These are phyloP conservation scores for Fulica atra DNA, from an alignment of 2,113 vertebrate genomes.

Conservation along the genomic window DNA sequence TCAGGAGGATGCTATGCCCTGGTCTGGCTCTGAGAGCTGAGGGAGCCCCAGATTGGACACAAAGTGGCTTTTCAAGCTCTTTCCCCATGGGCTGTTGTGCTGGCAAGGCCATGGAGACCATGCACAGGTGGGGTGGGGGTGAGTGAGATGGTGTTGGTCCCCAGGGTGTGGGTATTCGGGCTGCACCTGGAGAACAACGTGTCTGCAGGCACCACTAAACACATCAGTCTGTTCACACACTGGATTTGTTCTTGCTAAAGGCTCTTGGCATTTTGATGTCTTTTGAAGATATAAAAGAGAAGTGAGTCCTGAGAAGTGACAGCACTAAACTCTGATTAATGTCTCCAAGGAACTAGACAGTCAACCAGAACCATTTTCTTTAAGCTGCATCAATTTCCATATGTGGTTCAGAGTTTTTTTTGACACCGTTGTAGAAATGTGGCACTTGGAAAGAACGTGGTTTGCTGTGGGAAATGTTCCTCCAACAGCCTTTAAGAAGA, in stretches of 20 bases:
- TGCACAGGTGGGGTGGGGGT: not conserved
- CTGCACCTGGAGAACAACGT: not conserved
- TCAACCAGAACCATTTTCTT: not conserved
- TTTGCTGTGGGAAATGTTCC: not conserved
- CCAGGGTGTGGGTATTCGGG: not conserved
- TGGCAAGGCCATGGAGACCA: not conserved
- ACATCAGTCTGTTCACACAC: not conserved
- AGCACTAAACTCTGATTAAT: slow-evolving; percentile 32
- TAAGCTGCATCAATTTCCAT: slow-evolving; percentile 21
- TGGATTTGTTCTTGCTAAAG: not conserved
- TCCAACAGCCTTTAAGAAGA: not conserved
- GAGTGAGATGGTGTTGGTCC: not conserved
- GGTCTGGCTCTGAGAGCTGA: not conserved
- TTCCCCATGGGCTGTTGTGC: not conserved
- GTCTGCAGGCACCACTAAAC: not conserved
- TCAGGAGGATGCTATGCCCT: not conserved
- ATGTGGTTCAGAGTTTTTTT: not conserved
- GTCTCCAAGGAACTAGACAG: slow-evolving; percentile 34
- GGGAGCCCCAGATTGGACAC: not conserved
- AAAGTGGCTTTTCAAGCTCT: not conserved
- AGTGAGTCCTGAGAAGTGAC: slow-evolving; percentile 11
- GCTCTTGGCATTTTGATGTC: not conserved
- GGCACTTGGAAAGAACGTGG: not conserved
- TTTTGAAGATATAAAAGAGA: not conserved
- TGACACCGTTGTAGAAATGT: not conserved